Base-by-base conservation (phyloP, 1,140 invertebrate species). In the Sitobion miscanthi region DNA sequence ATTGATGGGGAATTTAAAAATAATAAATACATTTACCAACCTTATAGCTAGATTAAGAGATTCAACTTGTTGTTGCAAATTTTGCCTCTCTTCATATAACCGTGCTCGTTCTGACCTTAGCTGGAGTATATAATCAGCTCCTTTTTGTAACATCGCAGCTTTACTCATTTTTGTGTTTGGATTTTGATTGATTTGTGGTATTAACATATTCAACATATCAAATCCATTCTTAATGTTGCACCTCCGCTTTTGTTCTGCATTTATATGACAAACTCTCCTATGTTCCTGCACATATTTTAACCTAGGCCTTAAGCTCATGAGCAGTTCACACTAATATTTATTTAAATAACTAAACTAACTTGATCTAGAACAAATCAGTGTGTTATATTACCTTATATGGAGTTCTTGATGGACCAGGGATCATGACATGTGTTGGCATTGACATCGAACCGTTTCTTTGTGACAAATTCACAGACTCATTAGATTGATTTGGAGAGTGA, bases 191-290 rank as follows among this genome's bases (percentile, higher is more conserved):
- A 99, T 96, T 94, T 98, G 97, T 35, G 99, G 99, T 95, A 99
- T 98, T n/a, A 99, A 96, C 93, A 97, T 97, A 95, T 99, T 98
- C 93, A 99, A 96, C 95, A 97, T 97, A 95, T 99, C 99, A 95
- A 99, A 99, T 47, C 99, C 99, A 96, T 98, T 99, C 96, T 99
- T 99, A 94, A 99, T 99, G 95, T 99, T 99, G 95, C 98, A 99
- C 77, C 99, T 96, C 57, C 99, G 96, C 95, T 99, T 99, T 96
- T 99, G 99, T 95, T 99, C 99, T 0, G 99, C 98, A 95, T 99
- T 99, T 94, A 99, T 98, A 95, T 99, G 99, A 52, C 98, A 97
- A 85, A 96, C 97, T 83, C 98, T 96, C 62, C 97, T 96, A 94
- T 97, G 96, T 94, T 97, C 97, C 95, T 96, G 93, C 42, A 94